phyloP scores from a whole-genome alignment of 2,113 vertebrate genomes.

The Platysternon megacephalum region DNA sequence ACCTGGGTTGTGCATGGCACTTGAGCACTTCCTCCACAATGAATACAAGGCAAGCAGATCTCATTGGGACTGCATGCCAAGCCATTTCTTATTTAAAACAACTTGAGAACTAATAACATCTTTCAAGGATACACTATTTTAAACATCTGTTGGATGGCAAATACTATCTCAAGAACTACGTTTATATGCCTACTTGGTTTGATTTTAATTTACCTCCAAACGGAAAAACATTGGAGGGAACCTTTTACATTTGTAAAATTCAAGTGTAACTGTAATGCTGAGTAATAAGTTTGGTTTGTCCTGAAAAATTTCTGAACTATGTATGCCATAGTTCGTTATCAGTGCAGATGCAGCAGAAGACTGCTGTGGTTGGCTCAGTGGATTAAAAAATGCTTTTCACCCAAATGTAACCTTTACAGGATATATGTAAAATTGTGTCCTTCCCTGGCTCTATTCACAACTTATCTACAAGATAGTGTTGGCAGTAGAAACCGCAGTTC shows the following conservation, averaged over 20 bases:
- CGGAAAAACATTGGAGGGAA: conserved; percentile 52
- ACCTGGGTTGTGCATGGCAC: conserved; percentile 4
- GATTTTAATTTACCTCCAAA: conserved; percentile 60
- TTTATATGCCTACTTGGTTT: conserved; percentile 57
- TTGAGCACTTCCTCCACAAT: conserved; percentile 44
- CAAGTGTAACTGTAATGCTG: conserved; percentile 83
- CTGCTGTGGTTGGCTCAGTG: conserved; percentile 83
- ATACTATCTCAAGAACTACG: conserved; percentile 63
- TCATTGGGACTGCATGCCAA: conserved; percentile 63
- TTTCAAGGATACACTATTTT: conserved; percentile 72
- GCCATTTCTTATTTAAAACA: conserved; percentile 56
- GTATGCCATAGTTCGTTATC: conserved; percentile 75
- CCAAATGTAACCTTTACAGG: conserved; percentile 71
- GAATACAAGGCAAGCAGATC: conserved; percentile 46
- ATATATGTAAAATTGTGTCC: conserved; percentile 66
- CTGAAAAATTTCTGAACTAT: conserved; percentile 65
- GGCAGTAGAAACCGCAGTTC: conserved; percentile 70
- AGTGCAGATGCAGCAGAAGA: conserved; percentile 83
- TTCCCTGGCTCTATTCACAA: conserved; percentile 78
- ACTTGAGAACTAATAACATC: conserved; percentile 77
- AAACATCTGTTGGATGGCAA: conserved; percentile 66
- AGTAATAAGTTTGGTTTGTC: conserved; percentile 75
- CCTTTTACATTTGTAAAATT: conserved; percentile 73
- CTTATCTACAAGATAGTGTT: conserved; percentile 79
- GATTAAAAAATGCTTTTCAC: conserved; percentile 69